phyloP scores from a whole-genome alignment of 64 coral and sea anemone species.

The Trachythela sp. region DNA sequence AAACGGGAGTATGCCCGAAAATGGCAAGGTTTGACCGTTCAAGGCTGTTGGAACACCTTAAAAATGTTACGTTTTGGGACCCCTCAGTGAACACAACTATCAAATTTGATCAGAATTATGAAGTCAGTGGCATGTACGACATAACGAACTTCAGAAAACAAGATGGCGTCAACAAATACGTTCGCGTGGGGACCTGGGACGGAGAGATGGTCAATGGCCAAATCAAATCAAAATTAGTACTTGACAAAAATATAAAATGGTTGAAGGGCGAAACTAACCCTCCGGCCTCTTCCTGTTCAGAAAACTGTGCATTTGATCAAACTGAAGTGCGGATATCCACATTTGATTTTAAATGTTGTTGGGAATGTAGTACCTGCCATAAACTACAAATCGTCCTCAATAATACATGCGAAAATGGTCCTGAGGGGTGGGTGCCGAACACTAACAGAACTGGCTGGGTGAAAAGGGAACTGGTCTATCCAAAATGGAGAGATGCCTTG shows the following conservation, averaged over 20 bases:
- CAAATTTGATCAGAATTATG: neutral
- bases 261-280: neutral
- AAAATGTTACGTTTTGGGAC: slow-evolving; percentile 57
- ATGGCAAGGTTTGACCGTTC: slow-evolving; percentile 40
- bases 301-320: neutral
- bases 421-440: neutral
- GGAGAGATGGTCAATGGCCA: neutral
- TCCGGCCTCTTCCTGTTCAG: neutral
- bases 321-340: neutral
- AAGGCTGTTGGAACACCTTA: slow-evolving; percentile 34
- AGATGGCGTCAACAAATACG: neutral
- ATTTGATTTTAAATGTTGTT: neutral
- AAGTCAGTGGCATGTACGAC: neutral
- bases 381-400: neutral
- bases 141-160: neutral
- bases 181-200: neutral
- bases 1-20: slow-evolving; percentile 51
- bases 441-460: neutral
- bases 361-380: neutral
- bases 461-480: neutral
- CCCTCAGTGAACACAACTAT: slow-evolving; percentile 23
- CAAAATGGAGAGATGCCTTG: slow-evolving; percentile 40
- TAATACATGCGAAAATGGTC: neutral
- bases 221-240: neutral
- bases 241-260: neutral